Evolutionary conservation across 2,888 invertebrate species (phyloP).

Genomic region (Flabesymbios commensalis): DNA sequence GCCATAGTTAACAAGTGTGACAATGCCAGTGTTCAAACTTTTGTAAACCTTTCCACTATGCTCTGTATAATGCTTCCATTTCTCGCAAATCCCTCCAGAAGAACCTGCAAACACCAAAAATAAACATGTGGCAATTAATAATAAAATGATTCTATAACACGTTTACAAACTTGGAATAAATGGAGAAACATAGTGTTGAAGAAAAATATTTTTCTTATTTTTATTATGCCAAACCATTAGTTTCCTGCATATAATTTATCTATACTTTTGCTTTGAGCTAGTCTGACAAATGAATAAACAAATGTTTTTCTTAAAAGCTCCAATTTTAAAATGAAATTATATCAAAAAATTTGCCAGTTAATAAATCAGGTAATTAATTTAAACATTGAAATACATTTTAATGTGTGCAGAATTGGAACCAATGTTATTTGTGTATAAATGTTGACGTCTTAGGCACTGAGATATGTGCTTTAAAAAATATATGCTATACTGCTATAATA

Average conservation of each 20-base stretch:
- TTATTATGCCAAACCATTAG: background rate
- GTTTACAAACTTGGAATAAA: too few species aligned
- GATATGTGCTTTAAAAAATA: too few species aligned
- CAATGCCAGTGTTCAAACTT: conserved; percentile 96
- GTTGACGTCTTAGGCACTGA: too few species aligned
- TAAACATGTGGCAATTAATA: background rate
- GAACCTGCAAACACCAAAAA: conserved; percentile 1
- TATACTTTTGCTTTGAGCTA: background rate
- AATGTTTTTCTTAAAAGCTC: too few species aligned
- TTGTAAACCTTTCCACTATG: conserved; percentile 59
- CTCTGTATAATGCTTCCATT: conserved; percentile 21
- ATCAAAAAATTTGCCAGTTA: too few species aligned
- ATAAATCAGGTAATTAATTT: too few species aligned
- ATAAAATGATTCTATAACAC: too few species aligned
- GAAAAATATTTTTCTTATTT: background rate
- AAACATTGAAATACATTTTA: too few species aligned
- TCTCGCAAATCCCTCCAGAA: conserved; percentile 27
- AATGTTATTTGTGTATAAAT: background rate
- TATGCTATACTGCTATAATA: background rate
- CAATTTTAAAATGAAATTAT: too few species aligned
- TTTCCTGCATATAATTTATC: background rate
- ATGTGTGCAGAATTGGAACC: too few species aligned
- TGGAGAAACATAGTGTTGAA: too few species aligned
- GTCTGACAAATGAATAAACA: background rate
- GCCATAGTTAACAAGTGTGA: conserved; percentile 98